phyloP scores from a whole-genome alignment of 1,140 invertebrate genomes.

The Nasonia longicornis region DNA sequence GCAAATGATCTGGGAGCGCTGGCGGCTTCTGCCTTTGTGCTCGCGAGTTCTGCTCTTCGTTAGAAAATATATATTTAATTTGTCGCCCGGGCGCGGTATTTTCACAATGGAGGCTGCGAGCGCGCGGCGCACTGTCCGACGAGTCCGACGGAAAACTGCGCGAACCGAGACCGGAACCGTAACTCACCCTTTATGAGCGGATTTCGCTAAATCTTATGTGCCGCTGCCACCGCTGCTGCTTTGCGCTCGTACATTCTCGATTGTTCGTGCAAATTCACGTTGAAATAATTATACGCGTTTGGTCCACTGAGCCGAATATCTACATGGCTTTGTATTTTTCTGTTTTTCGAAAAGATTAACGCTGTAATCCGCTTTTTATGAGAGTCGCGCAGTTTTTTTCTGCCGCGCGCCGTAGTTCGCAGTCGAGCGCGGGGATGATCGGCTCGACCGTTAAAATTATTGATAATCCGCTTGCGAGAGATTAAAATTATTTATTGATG shows the following conservation, averaged over 20 bases:
- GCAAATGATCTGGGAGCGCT: conserved; percentile 31
- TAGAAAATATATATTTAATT: conserved; percentile 45
- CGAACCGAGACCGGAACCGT: conserved; percentile 51
- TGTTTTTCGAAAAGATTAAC: not conserved
- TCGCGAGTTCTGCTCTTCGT: conserved; percentile 40
- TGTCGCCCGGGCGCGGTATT: conserved; percentile 14
- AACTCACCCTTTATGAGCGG: conserved; percentile 56
- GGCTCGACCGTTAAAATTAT: not conserved
- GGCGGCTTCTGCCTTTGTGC: conserved; percentile 43
- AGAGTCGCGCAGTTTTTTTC: not conserved
- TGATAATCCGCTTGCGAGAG: not conserved
- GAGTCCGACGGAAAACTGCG: conserved; percentile 48
- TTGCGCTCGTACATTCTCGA: conserved; percentile 13
- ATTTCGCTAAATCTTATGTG: conserved; percentile 55
- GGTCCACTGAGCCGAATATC: not conserved
- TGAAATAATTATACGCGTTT: conserved; percentile 28
- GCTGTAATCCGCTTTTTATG: conserved; percentile 1
- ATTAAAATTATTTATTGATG: not conserved
- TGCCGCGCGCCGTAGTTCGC: not conserved
- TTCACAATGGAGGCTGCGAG: conserved; percentile 33
- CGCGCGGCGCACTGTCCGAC: conserved; percentile 9
- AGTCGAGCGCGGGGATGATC: not conserved
- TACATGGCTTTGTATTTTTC: not conserved
- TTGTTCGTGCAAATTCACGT: conserved; percentile 29
- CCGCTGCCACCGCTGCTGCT: not conserved